Conservation (phyloP, 2,888 invertebrate species). For the Cantharis rustica region DNA sequence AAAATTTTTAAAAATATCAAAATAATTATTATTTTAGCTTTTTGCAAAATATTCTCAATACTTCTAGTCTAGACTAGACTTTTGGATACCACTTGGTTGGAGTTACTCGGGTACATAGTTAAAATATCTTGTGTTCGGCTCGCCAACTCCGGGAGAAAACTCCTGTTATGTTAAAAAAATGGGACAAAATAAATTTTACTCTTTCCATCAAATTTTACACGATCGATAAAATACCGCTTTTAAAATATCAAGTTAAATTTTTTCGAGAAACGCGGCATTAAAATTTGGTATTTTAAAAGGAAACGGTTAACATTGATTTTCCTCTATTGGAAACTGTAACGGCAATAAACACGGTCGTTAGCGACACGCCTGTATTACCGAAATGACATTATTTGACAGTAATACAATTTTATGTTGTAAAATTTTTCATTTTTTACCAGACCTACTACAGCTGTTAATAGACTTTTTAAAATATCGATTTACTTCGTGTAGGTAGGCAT, state of each 20-base stretch:
- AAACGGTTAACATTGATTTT: constrained; percentile 1
- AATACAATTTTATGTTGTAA: not conserved
- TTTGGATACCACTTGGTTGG: not conserved
- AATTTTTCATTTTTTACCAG: not conserved
- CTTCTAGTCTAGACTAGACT: not conserved
- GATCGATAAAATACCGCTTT: not conserved
- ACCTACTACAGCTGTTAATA: not conserved
- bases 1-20: no score
- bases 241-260: not conserved
- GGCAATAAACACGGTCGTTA: constrained; percentile 2
- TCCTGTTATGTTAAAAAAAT: not conserved
- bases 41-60: not conserved
- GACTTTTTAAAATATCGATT: not conserved
- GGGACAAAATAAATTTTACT: not conserved
- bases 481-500: not conserved
- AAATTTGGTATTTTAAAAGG: not conserved
- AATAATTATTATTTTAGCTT: not conserved
- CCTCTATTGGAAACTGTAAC: not conserved
- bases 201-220: not conserved
- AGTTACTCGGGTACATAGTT: not conserved
- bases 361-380: not conserved
- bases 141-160: not conserved
- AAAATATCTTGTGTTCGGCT: not conserved
- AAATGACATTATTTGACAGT: not conserved
- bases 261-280: not conserved